Evolutionary conservation across 2,888 invertebrate species (phyloP).

Genomic region (Augiades crinisus): DNA sequence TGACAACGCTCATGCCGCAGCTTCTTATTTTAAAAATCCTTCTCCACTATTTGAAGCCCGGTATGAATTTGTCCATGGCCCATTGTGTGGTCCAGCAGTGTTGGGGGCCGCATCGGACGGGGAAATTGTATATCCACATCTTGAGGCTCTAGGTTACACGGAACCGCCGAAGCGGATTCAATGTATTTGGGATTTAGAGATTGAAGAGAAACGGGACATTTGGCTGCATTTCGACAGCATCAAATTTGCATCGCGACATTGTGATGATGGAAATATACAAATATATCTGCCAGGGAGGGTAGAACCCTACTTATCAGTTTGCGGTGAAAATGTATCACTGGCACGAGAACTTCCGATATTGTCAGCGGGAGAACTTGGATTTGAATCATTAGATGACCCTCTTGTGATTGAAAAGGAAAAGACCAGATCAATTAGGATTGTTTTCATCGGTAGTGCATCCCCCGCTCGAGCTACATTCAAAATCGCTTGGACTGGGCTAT

Average conservation of each 20-base stretch:
- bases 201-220: slow-evolving; percentile 91
- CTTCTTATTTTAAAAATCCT: slow-evolving; percentile 93
- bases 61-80: slow-evolving; percentile 95
- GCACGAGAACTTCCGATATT: slow-evolving; percentile 90
- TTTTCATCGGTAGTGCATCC: slow-evolving; percentile 88
- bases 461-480: slow-evolving; percentile 93
- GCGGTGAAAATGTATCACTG: slow-evolving; percentile 92
- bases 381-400: slow-evolving; percentile 79
- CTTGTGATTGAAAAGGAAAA: slow-evolving; percentile 82
- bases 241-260: slow-evolving; percentile 91
- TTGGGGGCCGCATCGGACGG: slow-evolving; percentile 91
- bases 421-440: slow-evolving; percentile 85
- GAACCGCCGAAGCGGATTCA: slow-evolving; percentile 86
- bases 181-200: slow-evolving; percentile 91
- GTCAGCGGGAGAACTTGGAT: slow-evolving; percentile 88
- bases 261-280: slow-evolving; percentile 93
- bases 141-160: slow-evolving; percentile 88
- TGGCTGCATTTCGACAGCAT: slow-evolving; percentile 94
- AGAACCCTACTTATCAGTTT: slow-evolving; percentile 90
- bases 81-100: slow-evolving; percentile 92
- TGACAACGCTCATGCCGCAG: slow-evolving; percentile 91
- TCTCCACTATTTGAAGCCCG: slow-evolving; percentile 92
- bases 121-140: slow-evolving; percentile 92
- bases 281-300: slow-evolving; percentile 87
- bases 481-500: slow-evolving; percentile 94